Evolutionary conservation across 2,888 invertebrate species (phyloP).

Genomic region (Laothoe populi): DNA sequence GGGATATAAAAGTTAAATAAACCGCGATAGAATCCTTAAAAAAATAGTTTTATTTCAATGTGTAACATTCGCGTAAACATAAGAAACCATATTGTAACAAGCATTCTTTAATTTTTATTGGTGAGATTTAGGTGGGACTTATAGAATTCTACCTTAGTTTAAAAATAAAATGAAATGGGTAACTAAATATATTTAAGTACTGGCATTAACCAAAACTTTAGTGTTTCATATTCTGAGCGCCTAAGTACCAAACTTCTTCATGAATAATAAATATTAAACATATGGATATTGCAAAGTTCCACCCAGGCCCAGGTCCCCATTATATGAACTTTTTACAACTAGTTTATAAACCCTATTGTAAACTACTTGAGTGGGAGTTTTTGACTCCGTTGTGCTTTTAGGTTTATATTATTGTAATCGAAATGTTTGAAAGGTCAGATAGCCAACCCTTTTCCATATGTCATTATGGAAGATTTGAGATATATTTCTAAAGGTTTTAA

Average conservation of each 20-base stretch:
- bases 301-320: not conserved
- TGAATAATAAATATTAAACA: not conserved
- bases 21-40: too few species aligned
- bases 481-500: not conserved
- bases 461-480: not conserved
- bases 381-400: conserved; percentile 21
- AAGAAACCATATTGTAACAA: too few species aligned
- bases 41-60: too few species aligned
- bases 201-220: conserved; percentile 5
- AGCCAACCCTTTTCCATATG: not conserved
- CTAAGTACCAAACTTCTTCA: not conserved
- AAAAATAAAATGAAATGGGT: too few species aligned
- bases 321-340: conserved; percentile 16
- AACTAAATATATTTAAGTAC: too few species aligned
- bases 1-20: too few species aligned
- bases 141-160: too few species aligned
- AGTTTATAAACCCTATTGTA: conserved; percentile 12
- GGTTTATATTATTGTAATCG: not conserved
- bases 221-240: not conserved
- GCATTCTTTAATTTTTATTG: too few species aligned
- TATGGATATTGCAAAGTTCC: conserved; percentile 1
- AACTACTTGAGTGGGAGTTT: conserved; percentile 8
- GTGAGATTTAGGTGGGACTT: too few species aligned
- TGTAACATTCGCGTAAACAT: too few species aligned
- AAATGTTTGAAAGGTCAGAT: not conserved